phyloP scores from a whole-genome alignment of 2,888 invertebrate genomes.

The Asteroscopus sphinx region DNA sequence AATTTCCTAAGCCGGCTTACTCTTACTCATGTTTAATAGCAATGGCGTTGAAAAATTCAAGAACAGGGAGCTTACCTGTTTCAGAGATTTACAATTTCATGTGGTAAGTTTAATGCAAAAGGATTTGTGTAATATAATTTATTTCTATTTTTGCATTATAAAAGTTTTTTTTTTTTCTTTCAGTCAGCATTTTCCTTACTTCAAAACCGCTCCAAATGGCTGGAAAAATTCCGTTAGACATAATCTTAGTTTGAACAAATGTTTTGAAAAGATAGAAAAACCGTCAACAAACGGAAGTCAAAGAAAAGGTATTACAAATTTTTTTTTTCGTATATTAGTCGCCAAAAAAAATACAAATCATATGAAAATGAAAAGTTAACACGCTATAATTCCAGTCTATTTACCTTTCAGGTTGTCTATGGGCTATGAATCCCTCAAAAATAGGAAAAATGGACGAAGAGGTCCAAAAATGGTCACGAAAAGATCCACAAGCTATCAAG shows the following conservation, averaged over 20 bases:
- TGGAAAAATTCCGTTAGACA: constrained; percentile 99
- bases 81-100: constrained; percentile 99
- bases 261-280: constrained; percentile 99
- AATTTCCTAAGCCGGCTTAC: constrained; percentile 98
- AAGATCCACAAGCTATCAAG: constrained; percentile 97
- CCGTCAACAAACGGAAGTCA: constrained; percentile 96
- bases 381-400: constrained; percentile 6
- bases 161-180: constrained; percentile 65
- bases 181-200: constrained; percentile 99
- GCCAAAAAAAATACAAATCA: too few relatives aligned
- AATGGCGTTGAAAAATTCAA: constrained; percentile 98
- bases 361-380: too few relatives aligned
- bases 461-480: constrained; percentile 98
- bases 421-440: constrained; percentile 99
- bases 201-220: constrained; percentile 99
- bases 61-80: constrained; percentile 97
- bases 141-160: constrained; percentile 9
- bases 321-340: background rate
- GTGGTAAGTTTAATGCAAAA: constrained; percentile 92
- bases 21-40: constrained; percentile 99
- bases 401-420: constrained; percentile 92
- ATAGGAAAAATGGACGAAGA: constrained; percentile 99
- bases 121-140: background rate
- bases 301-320: constrained; percentile 90
- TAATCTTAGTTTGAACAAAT: constrained; percentile 98